These are phyloP conservation scores for Formica aserva DNA, from an alignment of 2,888 invertebrate species.

Conservation along the genomic window DNA sequence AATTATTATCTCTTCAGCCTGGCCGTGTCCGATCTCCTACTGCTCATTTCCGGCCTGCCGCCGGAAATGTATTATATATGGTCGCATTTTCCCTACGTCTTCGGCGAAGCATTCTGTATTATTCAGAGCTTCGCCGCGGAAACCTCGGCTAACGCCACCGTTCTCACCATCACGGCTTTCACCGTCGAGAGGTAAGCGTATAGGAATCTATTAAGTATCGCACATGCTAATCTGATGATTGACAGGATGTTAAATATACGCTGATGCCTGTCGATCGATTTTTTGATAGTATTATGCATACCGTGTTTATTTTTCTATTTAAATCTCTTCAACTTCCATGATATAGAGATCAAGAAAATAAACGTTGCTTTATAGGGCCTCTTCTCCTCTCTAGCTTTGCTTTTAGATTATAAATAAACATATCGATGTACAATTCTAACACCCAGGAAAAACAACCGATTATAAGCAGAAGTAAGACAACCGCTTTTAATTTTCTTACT, in stretches of 20 bases:
- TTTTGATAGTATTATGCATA: neutral
- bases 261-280: neutral
- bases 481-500: neutral
- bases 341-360: neutral
- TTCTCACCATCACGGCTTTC: constrained; percentile 90
- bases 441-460: neutral
- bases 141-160: constrained; percentile 87
- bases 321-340: neutral
- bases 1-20: constrained; percentile 90
- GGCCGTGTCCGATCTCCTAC: constrained; percentile 89
- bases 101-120: constrained; percentile 88
- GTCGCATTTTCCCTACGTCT: constrained; percentile 86
- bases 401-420: neutral
- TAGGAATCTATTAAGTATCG: constrained; percentile 49
- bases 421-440: neutral
- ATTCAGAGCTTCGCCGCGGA: constrained; percentile 87
- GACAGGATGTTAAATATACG: neutral
- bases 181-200: constrained; percentile 87
- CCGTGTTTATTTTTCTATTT: neutral
- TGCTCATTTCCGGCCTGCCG: constrained; percentile 88
- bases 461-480: neutral
- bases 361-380: neutral
- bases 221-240: neutral
- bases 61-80: constrained; percentile 87
- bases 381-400: neutral